Evolutionary conservation across 2,113 vertebrate species (phyloP), one percentile per base, ranked within the genome.

Genomic region (Meleagris gallopavo): DNA sequence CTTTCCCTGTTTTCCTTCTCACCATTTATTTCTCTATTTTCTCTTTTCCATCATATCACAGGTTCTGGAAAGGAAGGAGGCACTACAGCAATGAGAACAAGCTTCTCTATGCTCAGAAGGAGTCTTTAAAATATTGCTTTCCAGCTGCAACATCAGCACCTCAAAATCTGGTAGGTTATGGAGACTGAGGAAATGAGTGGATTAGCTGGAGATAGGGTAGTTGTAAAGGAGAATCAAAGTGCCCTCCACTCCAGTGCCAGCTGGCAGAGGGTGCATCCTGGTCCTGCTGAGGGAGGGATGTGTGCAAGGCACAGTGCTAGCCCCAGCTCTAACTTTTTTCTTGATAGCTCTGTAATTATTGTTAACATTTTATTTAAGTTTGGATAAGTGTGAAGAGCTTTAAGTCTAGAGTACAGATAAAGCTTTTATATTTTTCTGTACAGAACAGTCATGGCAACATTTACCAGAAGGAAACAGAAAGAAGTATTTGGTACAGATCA

Each of bases 1-100:
- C 27, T 72, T 69, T 52, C 43, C 15, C 2, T 45, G 5, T 57
- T 86, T 70, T 78, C 6, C 20, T 15, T 69, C 22, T 69, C 4
- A 2, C 4, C 1, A 1, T 79, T 88, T 80, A 27, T 48, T 19
- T 80, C 36, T 66, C 43, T 89, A 52, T 14, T 64, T 3, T 2
- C 8, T 1, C 0, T 5, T 76, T 78, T 79, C n/a, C 20, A 9
- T 65, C 6, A 17, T 13, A 1, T 8, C 41, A 38, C 10, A 75
- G 38, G 46, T 93, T 77, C 65, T 67, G 40, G 38, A 41, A 69
- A 65, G 16, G 25, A 75, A 46, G 5, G 48, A 43, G 36, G 13
- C 8, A 6, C 32, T 57, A 4, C 19, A 20, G 3, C 20, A 40
- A 9, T 7, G 25, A 83, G 34, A 61, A 57, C 45, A 41, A 74